Conservation (phyloP, 2,113 vertebrate species). For the Lasiurus cinereus region DNA sequence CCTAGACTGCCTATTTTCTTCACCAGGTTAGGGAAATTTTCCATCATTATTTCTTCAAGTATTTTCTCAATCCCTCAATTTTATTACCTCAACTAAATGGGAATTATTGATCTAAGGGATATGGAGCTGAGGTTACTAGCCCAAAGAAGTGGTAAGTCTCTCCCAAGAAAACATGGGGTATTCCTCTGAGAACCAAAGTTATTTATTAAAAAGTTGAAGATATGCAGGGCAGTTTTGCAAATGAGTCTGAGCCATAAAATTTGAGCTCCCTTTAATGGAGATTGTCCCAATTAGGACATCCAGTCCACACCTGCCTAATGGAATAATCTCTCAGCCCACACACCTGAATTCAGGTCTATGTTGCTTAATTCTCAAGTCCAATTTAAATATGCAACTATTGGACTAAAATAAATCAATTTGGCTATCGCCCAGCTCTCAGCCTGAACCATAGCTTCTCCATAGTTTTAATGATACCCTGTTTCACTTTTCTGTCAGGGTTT, state of each 20-base stretch:
- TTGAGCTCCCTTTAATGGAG: not conserved
- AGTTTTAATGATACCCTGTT: not conserved
- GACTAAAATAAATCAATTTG: not conserved
- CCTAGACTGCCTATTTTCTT: no score
- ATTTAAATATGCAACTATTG: not conserved
- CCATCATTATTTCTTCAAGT: no score
- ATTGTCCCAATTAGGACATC: not conserved
- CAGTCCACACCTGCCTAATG: fast-evolving
- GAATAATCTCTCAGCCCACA: not conserved
- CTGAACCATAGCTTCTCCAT: not conserved
- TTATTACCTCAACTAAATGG: not conserved
- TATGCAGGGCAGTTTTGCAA: not conserved
- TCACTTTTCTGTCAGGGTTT: not conserved
- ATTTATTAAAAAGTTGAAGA: not conserved
- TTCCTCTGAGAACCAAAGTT: not conserved
- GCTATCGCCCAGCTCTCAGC: not conserved
- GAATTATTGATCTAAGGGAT: not conserved
- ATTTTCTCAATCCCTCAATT: not conserved
- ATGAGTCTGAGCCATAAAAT: not conserved
- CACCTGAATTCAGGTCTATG: not conserved
- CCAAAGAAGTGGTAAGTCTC: not conserved
- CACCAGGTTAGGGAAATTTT: no score
- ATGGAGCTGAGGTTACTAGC: not conserved
- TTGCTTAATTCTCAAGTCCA: not conserved
- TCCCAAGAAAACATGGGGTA: not conserved